Evolutionary conservation across 2,888 invertebrate genomes (phyloP).

Genomic region (Urechis unicinctus): DNA sequence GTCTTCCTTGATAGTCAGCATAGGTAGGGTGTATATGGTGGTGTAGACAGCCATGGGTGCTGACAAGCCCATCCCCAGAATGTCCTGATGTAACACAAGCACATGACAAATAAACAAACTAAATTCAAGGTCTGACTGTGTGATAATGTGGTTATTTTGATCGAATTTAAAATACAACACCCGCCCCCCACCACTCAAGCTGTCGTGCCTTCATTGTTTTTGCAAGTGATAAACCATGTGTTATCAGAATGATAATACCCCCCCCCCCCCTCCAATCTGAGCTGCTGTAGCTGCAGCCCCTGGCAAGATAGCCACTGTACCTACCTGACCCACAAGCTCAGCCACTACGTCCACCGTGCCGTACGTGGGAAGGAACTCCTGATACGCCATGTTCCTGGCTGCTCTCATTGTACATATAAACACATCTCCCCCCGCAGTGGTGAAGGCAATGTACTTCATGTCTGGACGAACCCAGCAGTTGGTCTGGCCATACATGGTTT

Average conservation of each 20-base stretch:
- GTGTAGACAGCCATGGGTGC: constrained; percentile 80
- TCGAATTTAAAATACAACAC: too few relatives aligned
- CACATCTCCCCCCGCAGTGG: constrained; percentile 60
- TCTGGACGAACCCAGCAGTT: constrained; percentile 98
- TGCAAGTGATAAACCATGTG: too few relatives aligned
- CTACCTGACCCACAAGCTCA: constrained; percentile 50
- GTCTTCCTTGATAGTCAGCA: constrained; percentile 95
- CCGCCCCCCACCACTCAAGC: too few relatives aligned
- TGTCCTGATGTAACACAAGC: constrained; percentile 52
- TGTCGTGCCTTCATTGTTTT: too few relatives aligned
- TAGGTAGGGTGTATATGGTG: constrained; percentile 86
- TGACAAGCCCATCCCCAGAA: constrained; percentile 76
- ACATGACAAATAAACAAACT: not conserved
- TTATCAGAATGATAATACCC: too few relatives aligned
- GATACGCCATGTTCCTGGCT: constrained; percentile 92
- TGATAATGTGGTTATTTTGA: not conserved
- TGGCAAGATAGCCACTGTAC: too few relatives aligned
- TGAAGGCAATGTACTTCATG: constrained; percentile 83
- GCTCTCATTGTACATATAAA: constrained; percentile 83
- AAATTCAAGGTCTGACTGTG: not conserved
- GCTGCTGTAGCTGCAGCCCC: too few relatives aligned
- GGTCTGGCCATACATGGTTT: constrained; percentile 99
- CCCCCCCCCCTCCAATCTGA: too few relatives aligned
- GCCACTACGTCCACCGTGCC: constrained; percentile 68
- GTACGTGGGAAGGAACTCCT: constrained; percentile 76